Base-by-base conservation (phyloP, 2,888 invertebrate species). In the Calephelis perditalis region DNA sequence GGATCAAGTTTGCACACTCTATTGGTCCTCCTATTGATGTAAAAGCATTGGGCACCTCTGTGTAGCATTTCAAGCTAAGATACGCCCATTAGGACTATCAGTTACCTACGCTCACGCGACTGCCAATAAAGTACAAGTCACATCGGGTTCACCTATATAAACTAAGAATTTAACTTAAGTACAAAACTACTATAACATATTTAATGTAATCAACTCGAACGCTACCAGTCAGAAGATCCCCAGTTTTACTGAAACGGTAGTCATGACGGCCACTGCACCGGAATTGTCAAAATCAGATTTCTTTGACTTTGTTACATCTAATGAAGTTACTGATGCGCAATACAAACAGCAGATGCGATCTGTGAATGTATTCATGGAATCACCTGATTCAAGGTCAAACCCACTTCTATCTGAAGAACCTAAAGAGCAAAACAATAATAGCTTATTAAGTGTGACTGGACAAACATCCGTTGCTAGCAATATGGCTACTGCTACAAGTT, bases 201-300 rank as follows among this genome's bases (percentile, higher is more conserved):
- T 68, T 68, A 73, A 85, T 83, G 81, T 76, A 76, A 76, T 72
- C 76, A 74, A 76, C 70, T 74, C 71, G 76, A 73, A 70, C 69
- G 68, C 73, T 75, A 70, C 75, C 72, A 81, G 80, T 72, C 68
- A 73, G 75, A 73, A 74, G 75, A 73, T 82, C 85, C 91, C 91
- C 90, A 86, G 70, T 75, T 74, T 60, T 65, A 77, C 75, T 73
- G 76, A 84, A 86, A 79, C 91, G 92, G 96, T 96, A 96, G 96
- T 96, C 92, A 94, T 96, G 87, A 95, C 95, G 87, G 95, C 96
- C 92, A 93, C 95, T 81, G 95, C 96, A 85, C 95, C 96, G 86
- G 96, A 96, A 91, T 92, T 96, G 85, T 94, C 95, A 74, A 96
- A 96, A 89, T 95, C 96, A 71, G 96, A 96, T 90, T 96, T 96